Conservation (phyloP, 2,888 invertebrate genomes). For the Monochamus alternatus region DNA sequence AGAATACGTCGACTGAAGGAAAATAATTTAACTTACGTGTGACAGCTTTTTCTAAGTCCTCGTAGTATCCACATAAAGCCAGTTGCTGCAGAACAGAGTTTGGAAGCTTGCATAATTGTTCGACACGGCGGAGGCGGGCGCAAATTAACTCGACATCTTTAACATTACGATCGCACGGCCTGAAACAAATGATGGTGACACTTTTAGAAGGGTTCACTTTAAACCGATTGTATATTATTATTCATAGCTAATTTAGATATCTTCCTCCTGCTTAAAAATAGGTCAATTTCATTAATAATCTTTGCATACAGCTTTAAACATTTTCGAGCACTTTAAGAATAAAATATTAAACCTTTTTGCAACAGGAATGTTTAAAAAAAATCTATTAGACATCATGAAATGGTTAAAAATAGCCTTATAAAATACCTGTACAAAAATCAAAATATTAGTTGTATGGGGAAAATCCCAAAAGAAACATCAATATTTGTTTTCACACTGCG, state of each 20-base stretch:
- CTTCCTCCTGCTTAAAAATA: neutral
- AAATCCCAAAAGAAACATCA: too few species aligned
- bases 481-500: too few species aligned
- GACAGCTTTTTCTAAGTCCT: constrained; percentile 84
- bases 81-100: constrained; percentile 82
- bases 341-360: too few species aligned
- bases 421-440: too few species aligned
- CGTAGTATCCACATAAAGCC: constrained; percentile 84
- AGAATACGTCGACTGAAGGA: too few species aligned
- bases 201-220: neutral
- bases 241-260: neutral
- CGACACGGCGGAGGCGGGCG: constrained; percentile 77
- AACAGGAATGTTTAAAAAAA: too few species aligned
- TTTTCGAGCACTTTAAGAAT: too few species aligned
- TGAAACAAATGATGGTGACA: constrained; percentile 65
- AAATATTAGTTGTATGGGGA: too few species aligned
- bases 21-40: constrained; percentile 76
- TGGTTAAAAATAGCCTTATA: too few species aligned
- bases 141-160: constrained; percentile 84
- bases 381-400: too few species aligned
- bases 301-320: too few species aligned
- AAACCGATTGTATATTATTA: neutral
- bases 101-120: constrained; percentile 78
- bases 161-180: constrained; percentile 82
- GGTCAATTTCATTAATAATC: neutral